Base-by-base conservation (phyloP, 1,140 invertebrate genomes). In the Eulimnadia texana region DNA sequence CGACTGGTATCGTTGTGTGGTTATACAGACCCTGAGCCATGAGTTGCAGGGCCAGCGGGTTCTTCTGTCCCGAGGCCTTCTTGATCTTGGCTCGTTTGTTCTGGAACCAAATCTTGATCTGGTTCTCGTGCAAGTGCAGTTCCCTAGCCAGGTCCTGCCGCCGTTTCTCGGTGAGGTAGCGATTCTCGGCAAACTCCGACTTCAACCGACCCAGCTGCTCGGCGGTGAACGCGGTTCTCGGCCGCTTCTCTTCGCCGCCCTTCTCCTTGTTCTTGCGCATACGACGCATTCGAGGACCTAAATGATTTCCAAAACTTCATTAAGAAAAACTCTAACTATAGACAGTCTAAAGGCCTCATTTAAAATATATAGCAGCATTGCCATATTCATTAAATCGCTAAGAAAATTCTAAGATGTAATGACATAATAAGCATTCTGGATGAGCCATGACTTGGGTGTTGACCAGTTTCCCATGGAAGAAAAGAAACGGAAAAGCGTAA, bases 51-150 rank as follows among this genome's bases (percentile, higher is more conserved):
- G 81, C 79, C 50, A 83, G 69, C 1, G 73, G 70, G 64, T 77
- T 78, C 61, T 73, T 72, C 33, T 72, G 66, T 1, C 78, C 78
- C 16, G 64, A 71, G 1, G 76, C 68, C 67, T 84, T 84, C 72
- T 84, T 84, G 62, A 83, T 76, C 67, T 84, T 84, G 28, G 82
- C 82, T 51, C 82, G 66, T 70, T 83, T 83, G 69, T 84, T 84
- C 72, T 84, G 80, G 68, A 83, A 81, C 80, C 80, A 81, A 60
- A 83, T 83, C 68, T 83, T 83, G 66, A 83, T 82, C 68, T 83
- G 82, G 25, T 77, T 78, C 65, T 83, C 81, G 62, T 80, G 80
- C 24, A 83, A 70, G 58, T 72, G 72, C 6, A 83, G 71, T 64
- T 80, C 77, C 28, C 71, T 67, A 2, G 81, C 77, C 55, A 83